These are phyloP conservation scores for Martes martes DNA, from an alignment of 2,113 vertebrate genomes.

Conservation along the genomic window DNA sequence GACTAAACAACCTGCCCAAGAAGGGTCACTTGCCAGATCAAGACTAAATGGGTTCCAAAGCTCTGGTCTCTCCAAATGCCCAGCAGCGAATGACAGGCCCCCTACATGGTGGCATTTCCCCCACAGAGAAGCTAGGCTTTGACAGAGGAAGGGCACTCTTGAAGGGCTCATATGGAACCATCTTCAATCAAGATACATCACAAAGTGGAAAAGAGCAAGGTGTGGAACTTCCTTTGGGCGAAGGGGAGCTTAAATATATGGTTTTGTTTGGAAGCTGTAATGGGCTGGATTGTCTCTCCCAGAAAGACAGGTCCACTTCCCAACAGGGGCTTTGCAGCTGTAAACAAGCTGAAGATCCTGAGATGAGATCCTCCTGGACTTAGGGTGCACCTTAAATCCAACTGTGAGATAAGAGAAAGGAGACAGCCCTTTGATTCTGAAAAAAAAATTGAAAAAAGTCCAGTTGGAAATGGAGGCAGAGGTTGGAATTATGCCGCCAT, in stretches of 20 bases:
- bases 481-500: not conserved
- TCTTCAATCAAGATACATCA: not conserved
- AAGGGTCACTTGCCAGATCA: too few species aligned
- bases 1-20: not conserved
- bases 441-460: not conserved
- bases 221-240: too few species aligned
- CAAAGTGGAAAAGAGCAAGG: not conserved
- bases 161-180: not conserved
- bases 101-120: too few species aligned
- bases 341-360: not conserved
- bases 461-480: not conserved
- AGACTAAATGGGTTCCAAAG: accelerated
- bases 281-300: not conserved
- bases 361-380: not conserved
- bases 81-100: accelerated
- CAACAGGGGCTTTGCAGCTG: not conserved
- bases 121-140: not conserved
- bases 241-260: too few species aligned
- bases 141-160: accelerated
- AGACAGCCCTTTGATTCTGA: not conserved
- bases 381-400: not conserved
- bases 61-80: not conserved
- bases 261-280: not conserved
- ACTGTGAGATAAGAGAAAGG: not conserved
- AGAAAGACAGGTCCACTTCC: not conserved